A percentile compares a stretch with the other conserved stretches of the same genome.
phyloP scores from a whole-genome alignment of 2,888 invertebrate species.

The Dromius quadrimaculatus region DNA sequence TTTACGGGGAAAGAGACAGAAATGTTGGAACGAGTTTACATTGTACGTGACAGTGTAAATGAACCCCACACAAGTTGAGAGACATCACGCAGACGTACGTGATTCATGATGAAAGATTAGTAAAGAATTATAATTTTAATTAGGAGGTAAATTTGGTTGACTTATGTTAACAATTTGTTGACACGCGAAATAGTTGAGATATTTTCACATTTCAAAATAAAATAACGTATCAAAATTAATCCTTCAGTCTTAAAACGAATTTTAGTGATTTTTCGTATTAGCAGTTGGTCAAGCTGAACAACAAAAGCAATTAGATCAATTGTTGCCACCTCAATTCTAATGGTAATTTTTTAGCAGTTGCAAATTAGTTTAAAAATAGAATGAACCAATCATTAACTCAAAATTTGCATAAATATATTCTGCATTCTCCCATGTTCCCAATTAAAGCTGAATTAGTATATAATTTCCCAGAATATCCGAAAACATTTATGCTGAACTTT shows the following conservation, averaged over 20 bases:
- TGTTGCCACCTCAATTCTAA: no score
- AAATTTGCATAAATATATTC: constrained; percentile 13
- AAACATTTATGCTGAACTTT: not conserved
- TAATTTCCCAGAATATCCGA: constrained; percentile 6
- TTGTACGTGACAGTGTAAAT: constrained; percentile 14
- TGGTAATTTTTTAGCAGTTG: constrained; percentile 10
- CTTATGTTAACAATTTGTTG: not conserved
- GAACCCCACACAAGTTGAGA: constrained; percentile 6
- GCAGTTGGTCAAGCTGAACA: no score
- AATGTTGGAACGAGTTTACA: constrained; percentile 3
- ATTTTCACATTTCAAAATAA: no score
- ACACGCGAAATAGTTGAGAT: constrained; percentile 12
- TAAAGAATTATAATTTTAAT: constrained; percentile 34
- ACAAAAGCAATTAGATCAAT: no score
- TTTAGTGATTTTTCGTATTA: no score
- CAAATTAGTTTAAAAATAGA: constrained; percentile 13
- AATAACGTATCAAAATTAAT: no score
- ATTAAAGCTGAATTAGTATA: not conserved
- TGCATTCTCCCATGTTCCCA: not conserved
- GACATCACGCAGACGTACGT: constrained; percentile 7
- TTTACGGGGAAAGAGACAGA: constrained; percentile 19
- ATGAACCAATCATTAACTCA: constrained; percentile 20
- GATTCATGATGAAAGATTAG: constrained; percentile 35
- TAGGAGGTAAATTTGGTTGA: constrained; percentile 15
- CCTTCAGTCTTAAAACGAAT: no score